Conservation (phyloP, 1,140 invertebrate genomes). For the Drosophila micromelanica region DNA sequence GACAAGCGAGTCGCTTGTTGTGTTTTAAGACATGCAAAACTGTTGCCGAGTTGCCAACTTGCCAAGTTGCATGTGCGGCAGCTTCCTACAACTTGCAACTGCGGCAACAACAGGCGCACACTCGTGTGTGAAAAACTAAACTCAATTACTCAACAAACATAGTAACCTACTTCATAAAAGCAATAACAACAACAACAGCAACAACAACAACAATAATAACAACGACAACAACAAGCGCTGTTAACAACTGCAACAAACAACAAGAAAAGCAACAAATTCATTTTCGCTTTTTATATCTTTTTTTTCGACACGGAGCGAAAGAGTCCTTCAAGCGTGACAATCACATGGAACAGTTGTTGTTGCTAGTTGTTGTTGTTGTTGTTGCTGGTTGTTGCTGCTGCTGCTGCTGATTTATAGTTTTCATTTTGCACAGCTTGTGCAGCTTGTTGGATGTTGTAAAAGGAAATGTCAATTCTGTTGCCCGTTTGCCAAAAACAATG, state of each 20-base stretch:
- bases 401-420: constrained; percentile 79
- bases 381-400: constrained; percentile 47
- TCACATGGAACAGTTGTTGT: constrained; percentile 67
- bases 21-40: constrained; percentile 58
- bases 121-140: constrained; percentile 79
- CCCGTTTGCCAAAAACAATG: constrained; percentile 69
- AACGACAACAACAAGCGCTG: constrained; percentile 59
- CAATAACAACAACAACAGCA: constrained; percentile 36
- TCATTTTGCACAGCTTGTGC: constrained; percentile 74
- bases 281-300: constrained; percentile 73
- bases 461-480: constrained; percentile 81
- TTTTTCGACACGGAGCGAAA: constrained; percentile 49
- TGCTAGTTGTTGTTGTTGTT: constrained; percentile 9
- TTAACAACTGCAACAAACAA: constrained; percentile 75
- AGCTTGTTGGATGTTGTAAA: constrained; percentile 77
- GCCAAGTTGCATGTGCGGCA: constrained; percentile 69
- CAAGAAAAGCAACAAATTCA: constrained; percentile 80
- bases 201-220: background rate
- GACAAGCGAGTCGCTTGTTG: constrained; percentile 49
- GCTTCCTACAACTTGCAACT: constrained; percentile 70
- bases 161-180: constrained; percentile 80
- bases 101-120: constrained; percentile 54
- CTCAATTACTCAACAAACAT: constrained; percentile 82
- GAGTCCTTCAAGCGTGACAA: constrained; percentile 83
- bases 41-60: constrained; percentile 39